Evolutionary conservation across 1,140 invertebrate species (phyloP).

Genomic region (Drosophila sturtevanti): DNA sequence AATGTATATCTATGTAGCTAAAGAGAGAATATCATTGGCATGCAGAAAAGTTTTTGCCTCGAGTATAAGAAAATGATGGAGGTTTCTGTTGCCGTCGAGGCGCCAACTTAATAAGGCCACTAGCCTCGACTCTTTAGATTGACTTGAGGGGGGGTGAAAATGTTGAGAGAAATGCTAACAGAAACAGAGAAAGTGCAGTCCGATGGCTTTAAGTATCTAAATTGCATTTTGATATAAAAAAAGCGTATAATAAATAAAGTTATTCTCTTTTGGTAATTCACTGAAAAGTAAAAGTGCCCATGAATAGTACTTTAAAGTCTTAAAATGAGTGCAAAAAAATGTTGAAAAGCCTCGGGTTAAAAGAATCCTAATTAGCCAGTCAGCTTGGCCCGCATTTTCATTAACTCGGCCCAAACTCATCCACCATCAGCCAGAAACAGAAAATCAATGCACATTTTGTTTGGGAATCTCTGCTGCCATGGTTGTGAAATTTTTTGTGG

Average conservation of each 20-base stretch:
- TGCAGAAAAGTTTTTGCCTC: constrained; percentile 61
- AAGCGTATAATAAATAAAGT: neutral
- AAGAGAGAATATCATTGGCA: constrained; percentile 60
- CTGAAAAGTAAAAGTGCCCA: neutral
- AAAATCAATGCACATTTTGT: constrained; percentile 42
- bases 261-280: neutral
- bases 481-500: neutral
- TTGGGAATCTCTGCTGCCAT: constrained; percentile 25
- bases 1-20: constrained; percentile 5
- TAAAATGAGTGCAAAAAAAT: neutral
- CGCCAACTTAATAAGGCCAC: constrained; percentile 77
- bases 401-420: constrained; percentile 8
- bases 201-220: constrained; percentile 11
- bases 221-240: constrained; percentile 14
- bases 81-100: constrained; percentile 55
- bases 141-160: too few relatives aligned
- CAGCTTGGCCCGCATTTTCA: constrained; percentile 15
- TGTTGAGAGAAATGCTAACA: constrained; percentile 9
- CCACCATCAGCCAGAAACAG: neutral
- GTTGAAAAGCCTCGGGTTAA: neutral
- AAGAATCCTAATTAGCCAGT: constrained; percentile 13
- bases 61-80: neutral
- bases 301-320: neutral
- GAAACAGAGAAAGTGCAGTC: neutral
- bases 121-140: constrained; percentile 26